Base-by-base conservation (phyloP, 2,888 invertebrate species). In the Machimus rusticus region DNA sequence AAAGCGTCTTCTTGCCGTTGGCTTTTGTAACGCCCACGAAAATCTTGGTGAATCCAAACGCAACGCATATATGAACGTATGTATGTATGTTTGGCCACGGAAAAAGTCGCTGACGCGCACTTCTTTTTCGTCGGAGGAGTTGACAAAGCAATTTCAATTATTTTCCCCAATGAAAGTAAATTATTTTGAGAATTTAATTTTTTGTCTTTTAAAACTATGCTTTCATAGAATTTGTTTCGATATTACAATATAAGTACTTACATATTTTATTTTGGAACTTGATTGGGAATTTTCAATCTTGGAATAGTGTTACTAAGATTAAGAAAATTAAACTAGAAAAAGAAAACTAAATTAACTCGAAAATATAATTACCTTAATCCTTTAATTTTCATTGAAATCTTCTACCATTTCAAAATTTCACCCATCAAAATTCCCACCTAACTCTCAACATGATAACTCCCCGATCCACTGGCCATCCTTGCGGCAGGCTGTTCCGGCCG, bases 21-120 rank as follows among this genome's bases (percentile, higher is more conserved):
- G 31, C 55, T 81, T 81, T 81, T 81, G 81, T 81, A 81, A 81
- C 81, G 55, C 81, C 81, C 81, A 81, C 81, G 81, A 81, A 55
- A 55, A 16, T 6, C 55, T 39, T 12, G 12, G 16, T 8, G n/a
- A 57, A 34, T 55, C 2, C 34, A 28, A 28, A 31, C 51, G 6
- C 55, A 81, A 9, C 28, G 28, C 28, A 66, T 81, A 28, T 28
- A 28, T n/a, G n/a, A n/a, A 28, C 28, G 2, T 28, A 55, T 55
- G n/a, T 55, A n/a, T n/a, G n/a, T n/a, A n/a, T n/a, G n/a, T n/a
- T n/a, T n/a, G 37, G 9, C 46, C 14, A 28, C 9, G 4, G 23
- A 46, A 51, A 34, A 81, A 55, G 34, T 34, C 55, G 14, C 46
- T 9, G 81, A 81, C 16, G 66, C 66, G 66, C 66, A 66, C 23